A percentile compares a stretch with the other conserved stretches of the same genome.
These are phyloP conservation scores for Ginglymostoma cirratum DNA, from an alignment of 2,113 vertebrate genomes.

Conservation along the genomic window DNA sequence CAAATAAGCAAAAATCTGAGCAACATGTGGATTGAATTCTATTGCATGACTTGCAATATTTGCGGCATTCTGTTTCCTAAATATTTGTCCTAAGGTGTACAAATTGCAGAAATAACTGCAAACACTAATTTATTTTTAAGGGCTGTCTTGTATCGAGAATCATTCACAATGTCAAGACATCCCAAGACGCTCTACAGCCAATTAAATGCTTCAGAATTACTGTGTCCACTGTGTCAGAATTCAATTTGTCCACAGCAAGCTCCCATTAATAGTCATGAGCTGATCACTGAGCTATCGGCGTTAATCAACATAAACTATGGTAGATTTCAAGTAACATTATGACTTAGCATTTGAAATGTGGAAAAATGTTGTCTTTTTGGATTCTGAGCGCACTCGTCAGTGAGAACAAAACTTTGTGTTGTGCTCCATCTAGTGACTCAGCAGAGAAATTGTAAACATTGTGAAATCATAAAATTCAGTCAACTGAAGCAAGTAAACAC, in stretches of 20 bases:
- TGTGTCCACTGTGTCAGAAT: background rate
- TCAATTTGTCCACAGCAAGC: background rate
- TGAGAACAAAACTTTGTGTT: background rate
- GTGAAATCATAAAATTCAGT: background rate
- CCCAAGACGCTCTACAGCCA: background rate
- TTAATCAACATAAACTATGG: background rate
- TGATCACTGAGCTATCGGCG: too few species aligned
- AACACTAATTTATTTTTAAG: background rate
- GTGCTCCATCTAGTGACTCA: background rate
- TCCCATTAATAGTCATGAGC: background rate
- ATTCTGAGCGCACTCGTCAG: background rate
- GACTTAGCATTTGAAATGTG: background rate
- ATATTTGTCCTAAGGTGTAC: background rate
- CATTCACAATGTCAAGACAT: background rate
- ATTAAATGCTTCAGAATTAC: too few species aligned
- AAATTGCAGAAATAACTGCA: background rate
- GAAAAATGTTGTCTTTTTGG: background rate
- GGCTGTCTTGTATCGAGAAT: background rate
- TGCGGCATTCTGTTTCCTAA: background rate
- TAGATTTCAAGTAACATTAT: background rate
- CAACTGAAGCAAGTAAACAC: background rate
- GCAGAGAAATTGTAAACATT: background rate
- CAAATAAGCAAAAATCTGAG: background rate
- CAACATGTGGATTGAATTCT: too few species aligned
- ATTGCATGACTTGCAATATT: background rate